Conservation (phyloP, 2,888 invertebrate genomes). For the Gastracanthus pulcherrimus region DNA sequence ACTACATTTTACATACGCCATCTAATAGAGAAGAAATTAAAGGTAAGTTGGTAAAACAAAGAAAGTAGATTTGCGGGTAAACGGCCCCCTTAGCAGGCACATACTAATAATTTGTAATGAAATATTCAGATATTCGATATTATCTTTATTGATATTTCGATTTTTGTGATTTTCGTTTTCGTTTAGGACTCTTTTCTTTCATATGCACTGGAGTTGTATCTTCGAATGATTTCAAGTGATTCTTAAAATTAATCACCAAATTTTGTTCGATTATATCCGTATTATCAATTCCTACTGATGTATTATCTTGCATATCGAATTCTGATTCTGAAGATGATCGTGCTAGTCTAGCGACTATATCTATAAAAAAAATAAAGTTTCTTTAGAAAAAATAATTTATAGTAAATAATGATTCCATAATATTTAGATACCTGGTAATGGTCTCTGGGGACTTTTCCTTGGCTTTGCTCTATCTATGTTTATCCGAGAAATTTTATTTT, state of each 20-base stretch:
- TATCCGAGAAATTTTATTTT: slow-evolving; percentile 63
- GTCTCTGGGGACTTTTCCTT: slow-evolving; percentile 72
- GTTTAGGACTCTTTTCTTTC: background rate
- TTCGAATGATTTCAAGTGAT: slow-evolving; percentile 77
- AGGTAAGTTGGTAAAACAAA: too few species aligned
- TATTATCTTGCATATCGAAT: slow-evolving; percentile 63
- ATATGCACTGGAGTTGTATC: slow-evolving; percentile 80
- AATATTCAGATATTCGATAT: too few species aligned
- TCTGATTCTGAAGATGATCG: slow-evolving; percentile 71
- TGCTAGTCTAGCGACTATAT: slow-evolving; percentile 69
- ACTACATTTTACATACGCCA: too few species aligned
- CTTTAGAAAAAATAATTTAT: background rate
- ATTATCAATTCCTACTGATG: slow-evolving; percentile 59
- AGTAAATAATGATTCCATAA: background rate
- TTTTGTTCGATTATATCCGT: slow-evolving; percentile 59
- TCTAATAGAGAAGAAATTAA: too few species aligned
- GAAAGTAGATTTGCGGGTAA: too few species aligned
- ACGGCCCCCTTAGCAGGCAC: too few species aligned
- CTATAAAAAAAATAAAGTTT: background rate
- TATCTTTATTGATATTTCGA: background rate
- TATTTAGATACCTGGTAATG: slow-evolving; percentile 64
- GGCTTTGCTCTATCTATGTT: slow-evolving; percentile 72
- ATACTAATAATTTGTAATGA: too few species aligned
- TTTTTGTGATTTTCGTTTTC: background rate
- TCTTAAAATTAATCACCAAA: slow-evolving; percentile 76